phyloP scores from a whole-genome alignment of 1,140 invertebrate genomes.

The Bombus balteatus region DNA sequence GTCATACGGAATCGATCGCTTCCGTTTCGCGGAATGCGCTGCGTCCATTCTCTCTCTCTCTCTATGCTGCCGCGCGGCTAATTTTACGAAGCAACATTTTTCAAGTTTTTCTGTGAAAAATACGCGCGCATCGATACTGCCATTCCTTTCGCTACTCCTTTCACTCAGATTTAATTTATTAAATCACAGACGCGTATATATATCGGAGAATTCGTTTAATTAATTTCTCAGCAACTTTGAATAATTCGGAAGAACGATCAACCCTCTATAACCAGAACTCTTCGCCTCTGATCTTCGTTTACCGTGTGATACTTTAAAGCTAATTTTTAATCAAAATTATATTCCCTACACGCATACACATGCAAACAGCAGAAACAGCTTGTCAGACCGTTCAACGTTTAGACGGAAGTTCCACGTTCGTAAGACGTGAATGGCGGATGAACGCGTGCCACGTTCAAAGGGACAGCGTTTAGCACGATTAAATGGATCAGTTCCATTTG shows the following conservation, averaged over 20 bases:
- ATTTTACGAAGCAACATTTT: neutral
- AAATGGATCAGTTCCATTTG: conserved; percentile 25
- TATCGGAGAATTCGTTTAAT: neutral
- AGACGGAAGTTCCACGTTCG: neutral
- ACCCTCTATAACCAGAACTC: too few species aligned
- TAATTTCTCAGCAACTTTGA: neutral
- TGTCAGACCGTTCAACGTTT: neutral
- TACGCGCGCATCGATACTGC: neutral
- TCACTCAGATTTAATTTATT: neutral
- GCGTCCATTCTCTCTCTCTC: too few species aligned
- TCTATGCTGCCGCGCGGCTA: neutral
- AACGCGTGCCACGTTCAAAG: neutral
- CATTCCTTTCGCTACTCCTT: neutral
- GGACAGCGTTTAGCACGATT: conserved; percentile 12
- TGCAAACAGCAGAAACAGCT: too few species aligned
- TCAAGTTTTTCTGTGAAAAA: too few species aligned
- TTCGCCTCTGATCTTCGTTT: too few species aligned
- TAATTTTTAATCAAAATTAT: neutral
- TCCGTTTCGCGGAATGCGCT: conserved; percentile 11
- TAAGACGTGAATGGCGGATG: neutral
- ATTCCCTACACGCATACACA: too few species aligned
- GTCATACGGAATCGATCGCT: conserved; percentile 29
- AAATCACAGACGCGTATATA: neutral
- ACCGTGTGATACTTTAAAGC: neutral
- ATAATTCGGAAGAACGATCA: neutral